phyloP scores from a whole-genome alignment of 2,797 vertebrate species.

The Eulemur rubriventer region DNA sequence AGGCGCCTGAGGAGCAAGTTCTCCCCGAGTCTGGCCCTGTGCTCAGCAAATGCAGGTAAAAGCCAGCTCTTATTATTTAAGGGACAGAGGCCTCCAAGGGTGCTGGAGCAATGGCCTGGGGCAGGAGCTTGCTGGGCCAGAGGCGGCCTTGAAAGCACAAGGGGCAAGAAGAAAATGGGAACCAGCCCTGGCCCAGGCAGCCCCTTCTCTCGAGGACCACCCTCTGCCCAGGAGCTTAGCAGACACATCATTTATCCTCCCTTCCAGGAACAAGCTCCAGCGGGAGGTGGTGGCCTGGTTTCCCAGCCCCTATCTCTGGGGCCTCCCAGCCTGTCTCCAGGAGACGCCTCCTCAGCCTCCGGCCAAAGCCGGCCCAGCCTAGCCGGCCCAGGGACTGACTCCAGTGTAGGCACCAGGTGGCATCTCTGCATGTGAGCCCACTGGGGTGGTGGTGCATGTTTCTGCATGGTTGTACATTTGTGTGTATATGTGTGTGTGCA shows the following conservation, averaged over 20 bases:
- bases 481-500: neutral
- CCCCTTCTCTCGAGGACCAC: neutral
- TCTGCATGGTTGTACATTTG: neutral
- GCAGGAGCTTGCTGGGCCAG: neutral
- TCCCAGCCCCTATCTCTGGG: neutral
- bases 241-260: neutral
- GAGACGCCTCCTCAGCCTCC: neutral
- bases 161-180: neutral
- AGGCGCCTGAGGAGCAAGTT: too few species aligned
- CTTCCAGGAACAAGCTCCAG: neutral
- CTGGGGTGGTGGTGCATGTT: neutral
- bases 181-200: neutral
- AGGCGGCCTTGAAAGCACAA: slow-evolving; percentile 11
- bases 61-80: neutral
- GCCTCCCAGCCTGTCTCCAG: neutral
- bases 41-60: neutral
- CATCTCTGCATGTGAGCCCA: neutral
- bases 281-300: neutral
- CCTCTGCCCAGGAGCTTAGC: neutral
- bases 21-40: neutral
- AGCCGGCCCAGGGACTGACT: neutral
- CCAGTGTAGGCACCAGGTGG: neutral
- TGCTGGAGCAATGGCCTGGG: neutral
- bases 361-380: neutral
- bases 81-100: neutral